A percentile compares a stretch with the other conserved stretches of the same genome.
Evolutionary conservation across 2,888 invertebrate species (phyloP).

Genomic region (Epistrophe grossulariae): DNA sequence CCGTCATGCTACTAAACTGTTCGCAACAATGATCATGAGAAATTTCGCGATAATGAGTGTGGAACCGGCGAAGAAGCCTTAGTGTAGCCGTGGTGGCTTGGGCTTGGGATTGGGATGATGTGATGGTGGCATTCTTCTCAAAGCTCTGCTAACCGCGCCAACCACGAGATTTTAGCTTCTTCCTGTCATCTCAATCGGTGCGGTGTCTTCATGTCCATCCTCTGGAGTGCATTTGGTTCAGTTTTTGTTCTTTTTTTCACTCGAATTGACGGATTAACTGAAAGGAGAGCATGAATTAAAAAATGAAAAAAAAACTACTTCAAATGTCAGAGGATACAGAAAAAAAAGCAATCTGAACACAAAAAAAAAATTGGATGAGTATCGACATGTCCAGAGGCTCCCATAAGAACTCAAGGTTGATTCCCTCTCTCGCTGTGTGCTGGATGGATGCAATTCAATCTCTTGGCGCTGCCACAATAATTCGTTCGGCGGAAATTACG

Average conservation of each 20-base stretch:
- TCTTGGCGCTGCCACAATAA: conserved; percentile 75
- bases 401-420: conserved; percentile 63
- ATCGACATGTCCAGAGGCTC: conserved; percentile 76
- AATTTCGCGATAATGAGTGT: conserved; percentile 77
- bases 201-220: conserved; percentile 72
- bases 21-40: conserved; percentile 76
- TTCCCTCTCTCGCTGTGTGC: conserved; percentile 16
- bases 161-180: conserved; percentile 76
- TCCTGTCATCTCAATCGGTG: conserved; percentile 76
- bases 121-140: conserved; percentile 55
- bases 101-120: neutral
- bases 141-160: conserved; percentile 75
- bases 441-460: conserved; percentile 70
- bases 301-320: conserved; percentile 29
- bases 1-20: conserved; percentile 73
- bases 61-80: conserved; percentile 74
- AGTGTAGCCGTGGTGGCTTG: conserved; percentile 59
- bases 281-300: conserved; percentile 63
- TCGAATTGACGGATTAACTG: conserved; percentile 74
- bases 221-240: conserved; percentile 62
- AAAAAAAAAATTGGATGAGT: conserved; percentile 54
- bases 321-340: conserved; percentile 37
- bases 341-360: conserved; percentile 2
- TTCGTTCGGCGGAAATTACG: conserved; percentile 80
- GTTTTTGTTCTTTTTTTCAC: conserved; percentile 56